A percentile compares a stretch with the other conserved stretches of the same genome.
phyloP scores from a whole-genome alignment of 2,797 vertebrate species.

The Falco naumanni region DNA sequence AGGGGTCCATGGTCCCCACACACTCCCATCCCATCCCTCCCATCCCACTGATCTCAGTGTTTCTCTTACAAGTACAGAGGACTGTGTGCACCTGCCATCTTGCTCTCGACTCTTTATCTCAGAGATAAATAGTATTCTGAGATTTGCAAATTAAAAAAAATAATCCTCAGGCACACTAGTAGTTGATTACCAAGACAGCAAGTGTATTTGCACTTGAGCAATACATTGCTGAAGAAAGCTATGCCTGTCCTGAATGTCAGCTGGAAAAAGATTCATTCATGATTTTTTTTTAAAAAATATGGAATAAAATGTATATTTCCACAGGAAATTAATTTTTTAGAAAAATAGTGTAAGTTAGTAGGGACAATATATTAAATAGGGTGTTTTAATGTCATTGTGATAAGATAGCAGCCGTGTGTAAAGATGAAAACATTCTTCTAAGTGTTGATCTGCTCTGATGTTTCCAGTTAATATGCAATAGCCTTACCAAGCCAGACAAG shows the following conservation, averaged over 20 bases:
- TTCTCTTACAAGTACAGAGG: background rate
- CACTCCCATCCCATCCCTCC: too few relatives aligned
- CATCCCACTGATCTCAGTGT: rapidly evolving
- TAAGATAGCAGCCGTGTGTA: background rate
- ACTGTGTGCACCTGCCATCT: background rate
- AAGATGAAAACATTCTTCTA: background rate
- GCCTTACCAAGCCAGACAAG: background rate
- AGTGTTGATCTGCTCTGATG: background rate
- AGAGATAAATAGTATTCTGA: background rate
- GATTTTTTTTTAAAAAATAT: background rate
- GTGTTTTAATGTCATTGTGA: background rate
- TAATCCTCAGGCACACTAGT: background rate
- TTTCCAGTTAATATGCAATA: background rate
- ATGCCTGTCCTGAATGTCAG: background rate
- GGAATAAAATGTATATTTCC: background rate
- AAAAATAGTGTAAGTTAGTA: background rate
- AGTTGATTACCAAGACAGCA: background rate
- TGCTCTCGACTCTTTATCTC: background rate
- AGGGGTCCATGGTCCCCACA: rapidly evolving
- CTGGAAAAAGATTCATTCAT: background rate
- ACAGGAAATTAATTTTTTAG: background rate
- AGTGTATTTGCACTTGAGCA: background rate
- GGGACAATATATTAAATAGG: background rate
- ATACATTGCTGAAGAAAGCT: background rate
- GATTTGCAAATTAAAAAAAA: background rate